These are phyloP conservation scores for Boulengeromyrus knoepffleri DNA, from an alignment of 2,113 vertebrate genomes.

Conservation along the genomic window DNA sequence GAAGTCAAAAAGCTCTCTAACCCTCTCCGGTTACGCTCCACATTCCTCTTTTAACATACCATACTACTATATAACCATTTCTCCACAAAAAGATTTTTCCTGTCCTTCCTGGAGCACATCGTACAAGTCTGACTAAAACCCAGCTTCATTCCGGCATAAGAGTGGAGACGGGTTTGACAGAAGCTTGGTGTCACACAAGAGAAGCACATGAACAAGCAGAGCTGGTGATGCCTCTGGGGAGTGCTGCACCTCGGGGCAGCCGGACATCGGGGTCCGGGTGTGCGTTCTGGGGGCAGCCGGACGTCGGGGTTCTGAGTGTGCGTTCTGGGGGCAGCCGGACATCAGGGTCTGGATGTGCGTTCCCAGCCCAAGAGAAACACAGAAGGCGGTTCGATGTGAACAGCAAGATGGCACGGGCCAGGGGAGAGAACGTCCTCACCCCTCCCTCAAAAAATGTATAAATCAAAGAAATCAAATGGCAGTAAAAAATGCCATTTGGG, in stretches of 20 bases:
- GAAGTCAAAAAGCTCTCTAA: not conserved
- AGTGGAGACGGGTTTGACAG: no score
- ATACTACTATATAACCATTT: not conserved
- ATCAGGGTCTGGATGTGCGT: no score
- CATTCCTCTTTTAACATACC: not conserved
- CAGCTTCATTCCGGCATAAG: not conserved
- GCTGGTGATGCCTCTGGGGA: not conserved
- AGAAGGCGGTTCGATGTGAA: no score
- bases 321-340: not conserved
- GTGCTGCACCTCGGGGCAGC: not conserved
- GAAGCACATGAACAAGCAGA: not conserved
- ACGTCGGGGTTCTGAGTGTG: not conserved
- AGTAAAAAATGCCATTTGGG: no score
- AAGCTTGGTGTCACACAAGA: not conserved
- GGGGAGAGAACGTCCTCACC: no score
- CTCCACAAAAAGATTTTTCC: not conserved
- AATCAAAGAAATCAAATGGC: no score
- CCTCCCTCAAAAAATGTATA: no score
- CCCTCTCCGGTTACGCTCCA: not conserved
- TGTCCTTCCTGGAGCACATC: not conserved
- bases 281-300: no score
- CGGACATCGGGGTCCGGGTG: not conserved
- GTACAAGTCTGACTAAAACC: not conserved
- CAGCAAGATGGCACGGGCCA: no score
- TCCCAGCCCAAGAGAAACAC: no score